Percentiles rank a stretch among this genome's conserved stretches.
Evolutionary conservation across 2,888 invertebrate species (phyloP).

Genomic region (Cerceris rybyensis): DNA sequence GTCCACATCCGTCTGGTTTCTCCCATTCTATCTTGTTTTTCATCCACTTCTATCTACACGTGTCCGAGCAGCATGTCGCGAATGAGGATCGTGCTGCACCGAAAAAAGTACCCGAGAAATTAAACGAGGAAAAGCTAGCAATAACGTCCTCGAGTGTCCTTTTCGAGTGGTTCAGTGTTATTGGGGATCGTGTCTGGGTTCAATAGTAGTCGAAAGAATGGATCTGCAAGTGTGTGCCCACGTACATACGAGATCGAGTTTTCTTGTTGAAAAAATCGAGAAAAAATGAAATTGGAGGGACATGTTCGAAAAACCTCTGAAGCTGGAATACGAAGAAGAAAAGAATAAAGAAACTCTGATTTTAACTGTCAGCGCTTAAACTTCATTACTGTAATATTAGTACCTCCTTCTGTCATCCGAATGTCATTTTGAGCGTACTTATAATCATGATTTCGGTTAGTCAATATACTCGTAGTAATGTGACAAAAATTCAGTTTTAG

Average conservation of each 20-base stretch:
- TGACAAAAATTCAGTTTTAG: too few relatives aligned
- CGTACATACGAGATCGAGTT: neutral
- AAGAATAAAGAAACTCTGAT: too few relatives aligned
- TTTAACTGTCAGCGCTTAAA: too few relatives aligned
- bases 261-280: neutral
- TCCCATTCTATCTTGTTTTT: neutral
- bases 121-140: slow-evolving; percentile 46
- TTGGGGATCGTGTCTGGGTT: slow-evolving; percentile 41
- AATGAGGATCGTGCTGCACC: slow-evolving; percentile 12
- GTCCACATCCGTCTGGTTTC: slow-evolving; percentile 1
- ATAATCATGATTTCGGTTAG: too few relatives aligned
- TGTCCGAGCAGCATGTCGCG: slow-evolving; percentile 6
- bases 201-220: slow-evolving; percentile 39
- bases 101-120: slow-evolving; percentile 34
- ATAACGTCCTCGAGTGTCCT: slow-evolving; percentile 45
- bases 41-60: neutral
- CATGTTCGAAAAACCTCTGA: too few relatives aligned
- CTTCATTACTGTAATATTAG: too few relatives aligned
- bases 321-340: too few relatives aligned
- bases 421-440: too few relatives aligned
- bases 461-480: too few relatives aligned
- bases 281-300: neutral
- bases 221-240: neutral
- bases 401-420: too few relatives aligned
- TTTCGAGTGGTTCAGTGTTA: slow-evolving; percentile 40